Conservation (phyloP, 23 tunicate genomes). For the Styela clava region DNA sequence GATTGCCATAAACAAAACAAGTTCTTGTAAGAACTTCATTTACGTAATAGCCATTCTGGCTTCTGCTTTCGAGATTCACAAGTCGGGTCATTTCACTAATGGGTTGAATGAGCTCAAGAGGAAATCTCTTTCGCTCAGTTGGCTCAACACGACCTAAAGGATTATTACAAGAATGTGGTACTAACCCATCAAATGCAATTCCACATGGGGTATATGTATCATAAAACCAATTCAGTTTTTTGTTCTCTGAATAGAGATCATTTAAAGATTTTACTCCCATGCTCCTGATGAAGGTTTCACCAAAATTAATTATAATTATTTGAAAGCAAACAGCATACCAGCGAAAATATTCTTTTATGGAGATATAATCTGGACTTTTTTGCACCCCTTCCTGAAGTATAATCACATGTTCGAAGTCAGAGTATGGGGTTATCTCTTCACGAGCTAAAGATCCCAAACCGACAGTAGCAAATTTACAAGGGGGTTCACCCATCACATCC, state of each 20-base stretch:
- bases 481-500: conserved; percentile 20
- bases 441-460: conserved; percentile 44
- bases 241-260: not conserved
- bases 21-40: conserved; percentile 24
- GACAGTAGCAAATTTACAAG: conserved; percentile 31
- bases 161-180: conserved; percentile 38
- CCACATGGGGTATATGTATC: conserved; percentile 38
- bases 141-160: conserved; percentile 35
- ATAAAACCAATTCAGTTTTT: conserved; percentile 39
- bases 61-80: conserved; percentile 6
- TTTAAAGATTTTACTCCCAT: conserved; percentile 16
- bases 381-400: conserved; percentile 37
- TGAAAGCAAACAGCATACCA: conserved; percentile 40
- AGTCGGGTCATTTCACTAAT: conserved; percentile 20
- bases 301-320: conserved; percentile 24
- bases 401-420: conserved; percentile 40
- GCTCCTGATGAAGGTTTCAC: conserved; percentile 34
- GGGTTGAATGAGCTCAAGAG: conserved; percentile 40
- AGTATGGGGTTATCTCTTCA: conserved; percentile 35
- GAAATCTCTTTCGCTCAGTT: conserved; percentile 10
- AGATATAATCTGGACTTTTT: conserved; percentile 1
- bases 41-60: conserved; percentile 26
- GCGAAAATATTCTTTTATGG: conserved; percentile 34
- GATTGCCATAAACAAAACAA: conserved; percentile 29
- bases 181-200: conserved; percentile 36